Conservation (phyloP, 2,113 vertebrate genomes). For the Sclerurus mexicanus region DNA sequence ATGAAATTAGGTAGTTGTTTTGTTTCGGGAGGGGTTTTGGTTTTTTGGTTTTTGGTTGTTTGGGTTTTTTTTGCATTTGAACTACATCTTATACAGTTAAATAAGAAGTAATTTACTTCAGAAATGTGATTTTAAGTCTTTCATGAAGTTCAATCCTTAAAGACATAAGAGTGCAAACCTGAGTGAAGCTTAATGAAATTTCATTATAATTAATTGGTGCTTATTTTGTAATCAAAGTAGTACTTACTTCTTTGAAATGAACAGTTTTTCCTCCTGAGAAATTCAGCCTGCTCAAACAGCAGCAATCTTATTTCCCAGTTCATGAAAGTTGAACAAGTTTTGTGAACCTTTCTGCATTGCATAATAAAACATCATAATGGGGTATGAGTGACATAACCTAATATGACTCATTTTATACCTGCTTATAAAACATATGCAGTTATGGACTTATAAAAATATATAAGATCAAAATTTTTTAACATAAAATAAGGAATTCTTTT, state of each 20-base stretch:
- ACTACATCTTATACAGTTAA: not conserved
- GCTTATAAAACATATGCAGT: not conserved
- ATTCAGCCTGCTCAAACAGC: not conserved
- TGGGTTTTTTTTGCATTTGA: not conserved
- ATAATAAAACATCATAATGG: not conserved
- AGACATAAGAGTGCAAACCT: not conserved
- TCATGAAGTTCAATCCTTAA: not conserved
- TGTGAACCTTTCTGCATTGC: not conserved
- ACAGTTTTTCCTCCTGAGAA: not conserved
- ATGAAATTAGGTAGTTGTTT: not conserved
- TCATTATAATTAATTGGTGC: not conserved
- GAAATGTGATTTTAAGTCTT: not conserved
- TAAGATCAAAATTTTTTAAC: not conserved
- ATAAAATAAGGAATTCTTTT: not conserved
- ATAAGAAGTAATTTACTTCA: not conserved
- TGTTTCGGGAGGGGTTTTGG: rapidly evolving
- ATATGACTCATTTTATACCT: not conserved
- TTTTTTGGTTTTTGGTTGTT: too few species aligned
- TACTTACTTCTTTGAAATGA: not conserved
- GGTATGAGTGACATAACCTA: not conserved
- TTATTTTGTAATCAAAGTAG: not conserved
- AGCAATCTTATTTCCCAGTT: not conserved
- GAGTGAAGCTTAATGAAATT: not conserved
- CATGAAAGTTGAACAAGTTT: not conserved
- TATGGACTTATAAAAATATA: not conserved